phyloP scores from a whole-genome alignment of 1,140 invertebrate species.

The Armadillidium nasatum region DNA sequence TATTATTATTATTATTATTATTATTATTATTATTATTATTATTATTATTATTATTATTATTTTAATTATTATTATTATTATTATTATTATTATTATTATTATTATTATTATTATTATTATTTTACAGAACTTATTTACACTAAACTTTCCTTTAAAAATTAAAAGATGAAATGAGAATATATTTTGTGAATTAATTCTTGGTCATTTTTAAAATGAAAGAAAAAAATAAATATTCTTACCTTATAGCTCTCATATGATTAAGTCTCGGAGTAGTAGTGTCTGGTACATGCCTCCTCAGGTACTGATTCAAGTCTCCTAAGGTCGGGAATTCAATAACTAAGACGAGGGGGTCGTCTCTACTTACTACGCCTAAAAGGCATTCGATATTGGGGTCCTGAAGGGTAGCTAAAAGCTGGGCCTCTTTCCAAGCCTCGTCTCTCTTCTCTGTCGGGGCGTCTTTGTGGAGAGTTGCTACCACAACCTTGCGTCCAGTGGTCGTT shows the following conservation, averaged over 20 bases:
- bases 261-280: constrained; percentile 41
- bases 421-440: constrained; percentile 77
- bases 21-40: too few species aligned
- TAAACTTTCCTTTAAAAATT: not conserved
- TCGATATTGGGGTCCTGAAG: constrained; percentile 78
- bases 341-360: constrained; percentile 66
- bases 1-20: too few species aligned
- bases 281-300: constrained; percentile 54
- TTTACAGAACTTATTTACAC: too few species aligned
- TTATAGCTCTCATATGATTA: constrained; percentile 38
- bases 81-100: too few species aligned
- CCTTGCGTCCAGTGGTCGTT: constrained; percentile 1
- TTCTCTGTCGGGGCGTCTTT: constrained; percentile 5
- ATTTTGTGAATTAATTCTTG: too few species aligned
- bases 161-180: too few species aligned
- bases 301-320: constrained; percentile 73
- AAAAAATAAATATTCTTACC: not conserved
- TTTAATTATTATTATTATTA: too few species aligned
- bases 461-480: not conserved
- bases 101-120: too few species aligned
- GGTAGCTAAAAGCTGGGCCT: constrained; percentile 73
- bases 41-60: too few species aligned
- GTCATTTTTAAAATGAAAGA: not conserved
- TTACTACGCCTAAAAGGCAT: constrained; percentile 52
- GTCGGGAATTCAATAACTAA: constrained; percentile 81